Evolutionary conservation across 2,797 vertebrate genomes (phyloP), one percentile per base, ranked within the genome.

Genomic region (Parotocinclus haroldoi): DNA sequence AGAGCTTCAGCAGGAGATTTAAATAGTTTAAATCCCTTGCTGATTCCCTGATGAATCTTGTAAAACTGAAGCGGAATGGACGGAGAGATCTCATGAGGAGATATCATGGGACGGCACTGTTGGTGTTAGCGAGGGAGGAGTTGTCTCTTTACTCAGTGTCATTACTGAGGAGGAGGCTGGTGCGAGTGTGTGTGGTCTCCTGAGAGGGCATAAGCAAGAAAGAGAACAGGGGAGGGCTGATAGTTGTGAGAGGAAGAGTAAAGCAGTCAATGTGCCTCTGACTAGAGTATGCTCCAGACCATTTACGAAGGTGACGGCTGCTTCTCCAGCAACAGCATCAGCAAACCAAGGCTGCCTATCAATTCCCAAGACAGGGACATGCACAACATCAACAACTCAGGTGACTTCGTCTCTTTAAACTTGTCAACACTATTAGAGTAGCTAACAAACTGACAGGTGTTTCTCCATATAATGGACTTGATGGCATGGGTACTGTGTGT

Each of bases 271-370:
- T 90, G 89, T 87, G 87, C 89, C 88, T 88, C 89, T 91, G 90
- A 93, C 85, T 89, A 93, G 93, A 95, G 91, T 93, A 68, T 98
- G 96, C 95, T 98, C 93, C 95, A 98, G 93, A 99, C 96, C 86
- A 97, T 99, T 96, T 94, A 98, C 85, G 95, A 98, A 92, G 93
- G 93, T 89, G 95, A 98, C 92, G 98, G 92, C 83, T 96, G 92
- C 95, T 95, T 98, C 93, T 94, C 92, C 87, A 89, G 95, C 93
- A 93, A 96, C 89, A 86, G 91, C 82, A 91, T 92, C 89, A 87
- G 92, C 83, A 94, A 92, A 89, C 92, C 90, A 75, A 92, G 93
- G 84, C 90, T 90, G 90, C 90, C 93, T 84, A 85, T 84, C 90
- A 87, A 88, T 89, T 86, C 84, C 83, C 88, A 87, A 81, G 80